Conservation (phyloP, 2,888 invertebrate genomes). For the Alitta virens region DNA sequence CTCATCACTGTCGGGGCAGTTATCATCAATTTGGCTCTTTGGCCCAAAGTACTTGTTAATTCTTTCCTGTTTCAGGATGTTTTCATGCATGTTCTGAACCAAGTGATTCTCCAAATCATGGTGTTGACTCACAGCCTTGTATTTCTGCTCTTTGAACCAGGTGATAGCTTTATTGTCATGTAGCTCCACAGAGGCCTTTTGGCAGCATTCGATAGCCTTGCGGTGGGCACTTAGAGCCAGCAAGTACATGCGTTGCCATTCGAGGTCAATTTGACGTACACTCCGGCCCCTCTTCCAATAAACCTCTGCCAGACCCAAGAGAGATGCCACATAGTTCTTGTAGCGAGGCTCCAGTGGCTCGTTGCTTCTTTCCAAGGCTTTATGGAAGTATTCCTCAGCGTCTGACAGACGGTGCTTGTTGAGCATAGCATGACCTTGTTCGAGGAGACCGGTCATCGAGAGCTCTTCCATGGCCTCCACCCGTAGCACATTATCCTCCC, state of each 20-base stretch:
- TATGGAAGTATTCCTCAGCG: slow-evolving; percentile 14
- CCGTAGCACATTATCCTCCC: not conserved
- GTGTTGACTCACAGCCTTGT: not conserved
- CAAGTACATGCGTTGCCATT: slow-evolving; percentile 44
- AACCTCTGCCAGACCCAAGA: slow-evolving; percentile 24
- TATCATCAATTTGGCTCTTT: no score
- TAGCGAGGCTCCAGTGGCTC: not conserved
- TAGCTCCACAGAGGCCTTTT: slow-evolving; percentile 23
- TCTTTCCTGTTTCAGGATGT: no score
- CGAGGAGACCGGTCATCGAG: not conserved
- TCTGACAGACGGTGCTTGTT: slow-evolving; percentile 11
- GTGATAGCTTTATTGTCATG: not conserved
- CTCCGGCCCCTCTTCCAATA: slow-evolving; percentile 17
- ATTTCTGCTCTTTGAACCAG: slow-evolving; percentile 8
- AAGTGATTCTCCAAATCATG: not conserved
- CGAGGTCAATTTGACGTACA: slow-evolving; percentile 10
- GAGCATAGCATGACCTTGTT: slow-evolving; percentile 3
- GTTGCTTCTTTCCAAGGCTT: not conserved
- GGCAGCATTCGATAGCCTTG: slow-evolving; percentile 42
- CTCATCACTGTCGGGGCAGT: no score
- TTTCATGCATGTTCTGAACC: no score
- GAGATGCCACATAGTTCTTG: slow-evolving; percentile 1
- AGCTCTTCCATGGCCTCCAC: slow-evolving; percentile 5
- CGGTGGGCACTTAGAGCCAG: slow-evolving; percentile 45
- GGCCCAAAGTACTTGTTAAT: no score